Conservation (phyloP, 2,888 invertebrate species). For the Tipula lateralis region DNA sequence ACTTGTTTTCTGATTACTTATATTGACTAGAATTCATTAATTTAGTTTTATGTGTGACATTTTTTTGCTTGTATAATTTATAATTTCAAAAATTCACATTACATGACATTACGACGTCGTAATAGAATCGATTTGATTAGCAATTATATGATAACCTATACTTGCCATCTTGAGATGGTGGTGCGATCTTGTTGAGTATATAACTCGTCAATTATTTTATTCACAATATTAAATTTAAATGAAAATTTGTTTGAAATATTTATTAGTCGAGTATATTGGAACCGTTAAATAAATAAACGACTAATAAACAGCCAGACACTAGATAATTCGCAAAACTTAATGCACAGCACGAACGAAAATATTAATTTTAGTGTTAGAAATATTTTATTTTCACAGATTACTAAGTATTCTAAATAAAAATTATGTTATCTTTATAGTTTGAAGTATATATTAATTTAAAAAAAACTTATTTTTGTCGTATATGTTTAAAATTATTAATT, state of each 20-base stretch:
- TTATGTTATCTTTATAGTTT: no score
- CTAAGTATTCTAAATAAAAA: no score
- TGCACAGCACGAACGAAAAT: neutral
- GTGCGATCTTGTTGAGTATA: neutral
- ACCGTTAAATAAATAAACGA: neutral
- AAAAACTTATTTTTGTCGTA: neutral
- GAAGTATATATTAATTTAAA: neutral
- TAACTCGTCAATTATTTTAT: no score
- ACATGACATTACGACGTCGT: neutral
- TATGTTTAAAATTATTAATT: neutral
- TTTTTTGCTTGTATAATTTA: neutral
- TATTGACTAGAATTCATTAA: neutral
- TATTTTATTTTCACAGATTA: neutral
- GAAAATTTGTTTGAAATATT: neutral
- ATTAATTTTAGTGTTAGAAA: neutral
- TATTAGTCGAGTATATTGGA: neutral
- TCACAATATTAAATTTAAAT: neutral
- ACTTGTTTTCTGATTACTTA: neutral
- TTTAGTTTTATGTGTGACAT: neutral
- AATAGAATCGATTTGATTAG: neutral
- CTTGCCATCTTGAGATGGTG: neutral
- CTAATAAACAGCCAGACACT: neutral
- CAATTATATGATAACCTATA: neutral
- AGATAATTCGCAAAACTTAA: neutral
- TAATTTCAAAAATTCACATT: neutral